Evolutionary conservation across 2,113 vertebrate genomes (phyloP).

Genomic region (Melanocharis versteri): DNA sequence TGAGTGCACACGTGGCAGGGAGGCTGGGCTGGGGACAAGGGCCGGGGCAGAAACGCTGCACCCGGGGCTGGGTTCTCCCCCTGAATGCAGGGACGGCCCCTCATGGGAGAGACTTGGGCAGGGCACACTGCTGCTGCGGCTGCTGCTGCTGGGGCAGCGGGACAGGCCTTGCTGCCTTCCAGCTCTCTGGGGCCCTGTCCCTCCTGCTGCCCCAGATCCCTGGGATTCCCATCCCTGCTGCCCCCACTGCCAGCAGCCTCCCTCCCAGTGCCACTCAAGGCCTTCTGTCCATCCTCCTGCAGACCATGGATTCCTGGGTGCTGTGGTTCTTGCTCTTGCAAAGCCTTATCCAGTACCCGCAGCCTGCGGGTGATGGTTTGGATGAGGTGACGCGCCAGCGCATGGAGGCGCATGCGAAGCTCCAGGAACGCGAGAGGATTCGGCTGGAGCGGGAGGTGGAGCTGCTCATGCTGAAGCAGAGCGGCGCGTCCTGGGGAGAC

Average conservation of each 20-base stretch:
- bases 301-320: neutral
- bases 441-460: accelerated
- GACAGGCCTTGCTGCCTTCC: neutral
- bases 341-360: accelerated
- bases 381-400: accelerated
- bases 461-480: neutral
- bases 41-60: accelerated
- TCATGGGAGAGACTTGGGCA: neutral
- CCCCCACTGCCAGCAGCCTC: neutral
- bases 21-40: neutral
- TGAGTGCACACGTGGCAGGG: accelerated
- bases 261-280: neutral
- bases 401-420: accelerated
- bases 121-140: no score
- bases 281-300: neutral
- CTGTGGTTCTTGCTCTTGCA: neutral
- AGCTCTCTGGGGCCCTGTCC: neutral
- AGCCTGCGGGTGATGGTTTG: neutral
- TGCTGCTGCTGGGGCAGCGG: no score
- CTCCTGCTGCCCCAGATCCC: neutral
- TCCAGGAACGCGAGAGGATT: neutral
- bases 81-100: neutral
- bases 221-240: neutral
- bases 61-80: accelerated
- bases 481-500: accelerated